phyloP scores from a whole-genome alignment of 1,140 invertebrate genomes.

The Rhagoletis pomonella region DNA sequence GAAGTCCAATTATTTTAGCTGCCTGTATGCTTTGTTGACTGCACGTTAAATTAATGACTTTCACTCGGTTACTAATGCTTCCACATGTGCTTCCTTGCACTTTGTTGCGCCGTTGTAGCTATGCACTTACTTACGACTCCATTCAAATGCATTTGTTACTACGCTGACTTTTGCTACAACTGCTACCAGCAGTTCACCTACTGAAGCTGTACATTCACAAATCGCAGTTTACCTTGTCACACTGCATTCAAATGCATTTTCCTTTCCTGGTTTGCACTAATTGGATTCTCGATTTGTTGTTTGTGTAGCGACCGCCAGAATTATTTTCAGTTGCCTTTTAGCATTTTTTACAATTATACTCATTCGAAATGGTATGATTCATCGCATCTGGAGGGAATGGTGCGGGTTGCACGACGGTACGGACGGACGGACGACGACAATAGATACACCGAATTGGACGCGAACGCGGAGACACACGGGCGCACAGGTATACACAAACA shows the following conservation, averaged over 20 bases:
- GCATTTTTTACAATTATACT: constrained; percentile 21
- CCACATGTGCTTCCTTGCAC: not conserved
- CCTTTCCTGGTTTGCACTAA: constrained; percentile 36
- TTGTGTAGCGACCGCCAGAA: not conserved
- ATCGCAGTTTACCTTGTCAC: not conserved
- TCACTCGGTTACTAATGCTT: not conserved
- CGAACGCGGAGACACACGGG: not conserved
- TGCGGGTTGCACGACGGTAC: not conserved
- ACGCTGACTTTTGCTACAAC: not conserved
- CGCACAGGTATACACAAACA: not conserved
- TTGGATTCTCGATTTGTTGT: not conserved
- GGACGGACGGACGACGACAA: not conserved
- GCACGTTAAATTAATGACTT: not conserved
- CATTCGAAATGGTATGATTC: constrained; percentile 18
- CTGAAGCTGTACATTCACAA: not conserved
- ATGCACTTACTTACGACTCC: not conserved
- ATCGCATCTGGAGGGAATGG: constrained; percentile 20
- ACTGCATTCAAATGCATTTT: constrained; percentile 33
- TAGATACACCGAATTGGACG: constrained; percentile 18
- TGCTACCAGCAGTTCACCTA: no score
- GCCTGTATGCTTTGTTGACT: not conserved
- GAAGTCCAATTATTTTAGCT: not conserved
- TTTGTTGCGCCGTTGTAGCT: not conserved
- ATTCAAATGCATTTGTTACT: not conserved
- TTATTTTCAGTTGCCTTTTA: constrained; percentile 30